A percentile compares a stretch with the other conserved stretches of the same genome.
Evolutionary conservation across 1,140 invertebrate genomes (phyloP).

Genomic region (Coptotermes formosanus): DNA sequence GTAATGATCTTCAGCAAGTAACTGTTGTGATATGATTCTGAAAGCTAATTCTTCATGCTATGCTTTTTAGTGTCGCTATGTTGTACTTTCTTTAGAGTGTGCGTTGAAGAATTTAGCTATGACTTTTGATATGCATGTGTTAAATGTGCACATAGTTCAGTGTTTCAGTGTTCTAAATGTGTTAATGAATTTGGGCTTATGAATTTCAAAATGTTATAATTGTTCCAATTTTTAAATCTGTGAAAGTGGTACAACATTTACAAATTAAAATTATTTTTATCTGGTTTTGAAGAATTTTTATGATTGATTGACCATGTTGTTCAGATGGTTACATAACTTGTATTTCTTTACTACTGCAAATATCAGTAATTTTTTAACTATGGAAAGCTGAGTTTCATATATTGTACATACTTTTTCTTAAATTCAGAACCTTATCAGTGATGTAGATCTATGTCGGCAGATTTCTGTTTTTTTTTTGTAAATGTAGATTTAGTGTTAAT

Average conservation of each 20-base stretch:
- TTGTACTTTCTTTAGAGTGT: not conserved
- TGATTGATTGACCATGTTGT: not conserved
- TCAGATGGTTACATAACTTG: not conserved
- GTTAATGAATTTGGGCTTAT: too few relatives aligned
- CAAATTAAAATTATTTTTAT: not conserved
- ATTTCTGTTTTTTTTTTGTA: not conserved
- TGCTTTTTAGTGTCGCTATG: not conserved
- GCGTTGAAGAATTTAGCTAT: too few relatives aligned
- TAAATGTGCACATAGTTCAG: too few relatives aligned
- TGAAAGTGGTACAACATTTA: not conserved
- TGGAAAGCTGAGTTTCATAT: too few relatives aligned
- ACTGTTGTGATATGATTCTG: not conserved
- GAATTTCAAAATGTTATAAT: too few relatives aligned
- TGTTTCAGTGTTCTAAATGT: too few relatives aligned
- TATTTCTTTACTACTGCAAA: not conserved
- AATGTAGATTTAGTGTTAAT: not conserved
- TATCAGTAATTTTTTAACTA: not conserved
- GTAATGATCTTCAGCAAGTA: not conserved
- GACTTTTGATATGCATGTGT: too few relatives aligned
- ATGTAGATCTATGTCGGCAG: not conserved
- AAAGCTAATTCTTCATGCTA: not conserved
- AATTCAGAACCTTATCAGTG: not conserved
- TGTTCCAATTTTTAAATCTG: too few relatives aligned
- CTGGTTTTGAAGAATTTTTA: not conserved
- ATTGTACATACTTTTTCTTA: too few relatives aligned